Base-by-base conservation (phyloP, 2,113 vertebrate species). In the Lepus americanus region DNA sequence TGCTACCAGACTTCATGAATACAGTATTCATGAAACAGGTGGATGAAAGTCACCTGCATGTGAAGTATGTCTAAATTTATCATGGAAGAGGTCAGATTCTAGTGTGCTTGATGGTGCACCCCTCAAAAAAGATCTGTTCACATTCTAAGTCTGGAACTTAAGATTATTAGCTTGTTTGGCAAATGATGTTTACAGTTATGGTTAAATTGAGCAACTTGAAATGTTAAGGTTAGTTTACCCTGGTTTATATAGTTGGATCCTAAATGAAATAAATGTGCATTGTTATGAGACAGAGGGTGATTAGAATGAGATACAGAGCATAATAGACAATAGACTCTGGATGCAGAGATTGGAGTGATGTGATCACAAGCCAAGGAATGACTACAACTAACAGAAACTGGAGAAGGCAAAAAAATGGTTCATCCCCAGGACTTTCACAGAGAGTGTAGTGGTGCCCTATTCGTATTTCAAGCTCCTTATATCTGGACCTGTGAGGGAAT, bases 391-490 rank as follows among this genome's bases (percentile, higher is more conserved):
- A 25, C n/a, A 53, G 39, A 17, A 92, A 6, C 6, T 72, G 19
- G 12, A 17, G 72, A 66, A 55, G 29, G 5, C 9, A 69, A 83
- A n/a, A n/a, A 16, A 76, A 63, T 13, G 4, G 61, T 31, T 73
- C 4, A 13, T 13, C 20, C 0, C 9, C 0, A 20, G 3, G 27
- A 0, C 4, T 33, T 72, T 88, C 20, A 9, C n/a, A 59, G 36
- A 17, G 13, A 66, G 1, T 8, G 6, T 13, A 9, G 1, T 3
- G 13, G 17, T 70, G 17, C 4, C 4, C 1, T 1, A 51, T 44
- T 22, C 59, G 69, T 6, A 61, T 81, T 76, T 74, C 31, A 61
- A 64, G 81, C 10, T 36, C 80, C 36, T n/a, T 14, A n/a, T 14
- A 10, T n/a, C 55, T 72, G 25, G 4, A 76, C n/a, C 5, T 25